phyloP scores from a whole-genome alignment of 2,888 invertebrate species.

The Polydrusus pterygomalis region DNA sequence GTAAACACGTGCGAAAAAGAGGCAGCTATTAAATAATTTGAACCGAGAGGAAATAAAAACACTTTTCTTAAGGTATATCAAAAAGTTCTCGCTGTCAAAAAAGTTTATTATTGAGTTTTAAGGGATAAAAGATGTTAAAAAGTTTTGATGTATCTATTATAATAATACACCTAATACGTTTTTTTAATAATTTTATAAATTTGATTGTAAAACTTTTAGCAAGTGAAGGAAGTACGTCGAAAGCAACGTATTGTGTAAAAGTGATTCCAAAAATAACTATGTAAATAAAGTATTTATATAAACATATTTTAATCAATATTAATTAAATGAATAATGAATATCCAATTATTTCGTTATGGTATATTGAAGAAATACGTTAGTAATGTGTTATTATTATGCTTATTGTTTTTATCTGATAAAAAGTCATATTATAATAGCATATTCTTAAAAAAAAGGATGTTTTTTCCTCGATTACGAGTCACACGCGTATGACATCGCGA shows the following conservation, averaged over 20 bases:
- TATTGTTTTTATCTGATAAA: no score
- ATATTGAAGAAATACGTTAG: no score
- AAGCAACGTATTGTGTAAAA: neutral
- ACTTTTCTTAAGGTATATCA: neutral
- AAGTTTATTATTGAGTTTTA: constrained; percentile 18
- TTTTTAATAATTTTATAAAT: neutral
- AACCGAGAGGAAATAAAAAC: neutral
- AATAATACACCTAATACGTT: neutral
- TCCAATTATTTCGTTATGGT: no score
- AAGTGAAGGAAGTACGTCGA: neutral
- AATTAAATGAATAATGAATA: neutral
- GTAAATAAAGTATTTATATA: neutral
- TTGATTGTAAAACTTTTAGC: constrained; percentile 1
- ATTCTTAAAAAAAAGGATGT: no score
- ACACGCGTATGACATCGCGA: no score
- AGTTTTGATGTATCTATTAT: neutral
- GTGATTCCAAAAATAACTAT: neutral
- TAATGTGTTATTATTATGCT: no score
- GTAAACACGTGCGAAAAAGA: no score
- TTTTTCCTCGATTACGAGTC: no score
- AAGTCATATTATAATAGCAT: no score
- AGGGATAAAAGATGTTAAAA: constrained; percentile 9
- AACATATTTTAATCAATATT: neutral
- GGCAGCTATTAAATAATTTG: neutral
- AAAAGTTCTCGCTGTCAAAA: neutral